Evolutionary conservation across 2,113 vertebrate species (phyloP).

Genomic region (Calcarius ornatus): DNA sequence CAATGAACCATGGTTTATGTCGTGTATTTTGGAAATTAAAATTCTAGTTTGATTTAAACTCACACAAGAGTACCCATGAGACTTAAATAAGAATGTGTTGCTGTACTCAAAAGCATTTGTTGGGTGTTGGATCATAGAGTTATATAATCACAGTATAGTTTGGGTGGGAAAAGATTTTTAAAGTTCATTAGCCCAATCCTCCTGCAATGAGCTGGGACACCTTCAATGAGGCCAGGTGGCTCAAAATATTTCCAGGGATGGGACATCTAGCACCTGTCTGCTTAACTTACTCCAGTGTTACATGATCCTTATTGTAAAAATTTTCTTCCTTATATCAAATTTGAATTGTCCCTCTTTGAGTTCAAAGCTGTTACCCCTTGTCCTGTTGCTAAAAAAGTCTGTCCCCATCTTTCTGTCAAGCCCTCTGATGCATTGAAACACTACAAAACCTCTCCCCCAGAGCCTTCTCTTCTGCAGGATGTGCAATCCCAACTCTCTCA

Average conservation of each 20-base stretch:
- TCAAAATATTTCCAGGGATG: neutral
- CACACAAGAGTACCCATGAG: neutral
- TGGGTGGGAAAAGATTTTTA: neutral
- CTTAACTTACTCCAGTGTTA: neutral
- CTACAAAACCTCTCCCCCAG: accelerated
- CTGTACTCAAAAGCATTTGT: neutral
- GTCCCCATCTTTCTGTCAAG: neutral
- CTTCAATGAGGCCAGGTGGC: neutral
- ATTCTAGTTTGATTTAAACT: neutral
- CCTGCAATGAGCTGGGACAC: neutral
- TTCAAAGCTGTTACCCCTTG: neutral
- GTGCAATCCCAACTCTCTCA: neutral
- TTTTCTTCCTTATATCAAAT: neutral
- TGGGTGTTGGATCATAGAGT: neutral
- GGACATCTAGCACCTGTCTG: neutral
- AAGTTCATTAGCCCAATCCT: neutral
- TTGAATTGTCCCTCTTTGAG: neutral
- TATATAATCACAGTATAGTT: neutral
- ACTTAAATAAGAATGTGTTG: neutral
- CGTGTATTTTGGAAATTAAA: neutral
- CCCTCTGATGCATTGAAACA: neutral
- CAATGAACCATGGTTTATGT: neutral
- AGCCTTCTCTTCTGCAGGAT: neutral
- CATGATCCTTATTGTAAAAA: neutral
- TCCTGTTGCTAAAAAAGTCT: neutral